phyloP scores from a whole-genome alignment of 2,113 vertebrate species.

The Thryonomys swinderianus region DNA sequence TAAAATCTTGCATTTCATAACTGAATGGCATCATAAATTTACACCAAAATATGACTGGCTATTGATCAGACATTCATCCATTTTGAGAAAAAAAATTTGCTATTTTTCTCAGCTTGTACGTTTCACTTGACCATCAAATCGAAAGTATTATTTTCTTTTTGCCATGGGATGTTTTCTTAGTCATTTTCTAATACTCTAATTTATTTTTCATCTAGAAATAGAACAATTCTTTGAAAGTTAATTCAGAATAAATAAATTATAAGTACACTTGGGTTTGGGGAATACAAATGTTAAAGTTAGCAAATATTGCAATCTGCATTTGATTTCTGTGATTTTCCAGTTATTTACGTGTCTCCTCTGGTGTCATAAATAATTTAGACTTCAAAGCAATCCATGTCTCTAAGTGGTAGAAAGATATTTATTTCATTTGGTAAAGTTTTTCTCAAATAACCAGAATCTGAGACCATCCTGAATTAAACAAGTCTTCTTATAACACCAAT shows the following conservation, averaged over 20 bases:
- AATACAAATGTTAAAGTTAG: slow-evolving; percentile 74
- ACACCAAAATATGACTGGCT: slow-evolving; percentile 6
- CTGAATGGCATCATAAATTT: slow-evolving; percentile 28
- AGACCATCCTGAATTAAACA: slow-evolving; percentile 62
- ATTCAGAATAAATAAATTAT: slow-evolving; percentile 55
- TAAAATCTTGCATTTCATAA: neutral
- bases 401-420: slow-evolving; percentile 79
- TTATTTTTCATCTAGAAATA: neutral
- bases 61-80: slow-evolving; percentile 21
- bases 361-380: slow-evolving; percentile 85
- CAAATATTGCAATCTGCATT: slow-evolving; percentile 79
- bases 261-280: slow-evolving; percentile 9
- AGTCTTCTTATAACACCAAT: slow-evolving; percentile 50
- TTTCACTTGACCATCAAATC: neutral
- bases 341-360: slow-evolving; percentile 81
- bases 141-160: slow-evolving; percentile 24
- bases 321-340: slow-evolving; percentile 83
- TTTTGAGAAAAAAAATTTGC: slow-evolving; percentile 20
- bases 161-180: neutral
- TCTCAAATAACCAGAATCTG: slow-evolving; percentile 63
- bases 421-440: slow-evolving; percentile 82
- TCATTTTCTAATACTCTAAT: slow-evolving; percentile 33
- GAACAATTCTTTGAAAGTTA: slow-evolving; percentile 33
- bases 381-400: slow-evolving; percentile 80
- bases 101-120: neutral